Base-by-base conservation (phyloP, 2,113 vertebrate species). In the Asarcornis scutulata region DNA sequence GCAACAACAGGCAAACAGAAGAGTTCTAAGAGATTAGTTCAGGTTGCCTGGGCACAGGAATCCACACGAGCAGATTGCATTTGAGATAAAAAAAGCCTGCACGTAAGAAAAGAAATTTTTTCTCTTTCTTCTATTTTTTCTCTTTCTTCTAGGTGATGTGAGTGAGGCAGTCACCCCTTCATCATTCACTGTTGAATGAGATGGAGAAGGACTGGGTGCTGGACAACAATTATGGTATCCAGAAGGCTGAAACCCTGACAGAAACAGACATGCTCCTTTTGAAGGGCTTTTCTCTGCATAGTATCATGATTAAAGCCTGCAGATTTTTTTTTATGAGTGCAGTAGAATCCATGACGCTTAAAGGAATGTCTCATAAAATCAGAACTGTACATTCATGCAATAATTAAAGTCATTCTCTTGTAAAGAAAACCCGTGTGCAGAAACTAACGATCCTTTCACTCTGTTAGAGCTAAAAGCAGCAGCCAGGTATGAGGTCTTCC, bases 11-110 rank as follows among this genome's bases (percentile, higher is more conserved):
- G 55, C 64, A 58, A 94, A 89, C 16, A 90, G 52, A 34, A 81
- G 38, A 94, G 56, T 74, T 78, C 60, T 50, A 93, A 81, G 59
- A 86, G 83, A 83, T 95, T 75, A 93, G 80, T 76, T 91, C 83
- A 88, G 88, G 72, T 48, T 83, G 64, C 56, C 62, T 92, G 83
- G 86, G 62, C 50, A 79, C 25, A 79, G 83, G 92, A 93, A 96
- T 95, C 86, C 82, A 77, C 36, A 38, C 32, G 1, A 89, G 77
- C 58, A 69, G 88, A 86, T 17, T 60, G 68, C 38, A 60, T 71
- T 36, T 68, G 48, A 83, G 75, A 86, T 71, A 17, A 56, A 81
- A 85, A 74, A 95, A 91, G n/a, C 72, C 52, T 56, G 59, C 12
- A 25, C 0, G 16, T 22, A 81, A 67, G 48, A 87, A 50, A 89